Evolutionary conservation across 2,888 invertebrate genomes (phyloP).

Genomic region (Netelia inedita): DNA sequence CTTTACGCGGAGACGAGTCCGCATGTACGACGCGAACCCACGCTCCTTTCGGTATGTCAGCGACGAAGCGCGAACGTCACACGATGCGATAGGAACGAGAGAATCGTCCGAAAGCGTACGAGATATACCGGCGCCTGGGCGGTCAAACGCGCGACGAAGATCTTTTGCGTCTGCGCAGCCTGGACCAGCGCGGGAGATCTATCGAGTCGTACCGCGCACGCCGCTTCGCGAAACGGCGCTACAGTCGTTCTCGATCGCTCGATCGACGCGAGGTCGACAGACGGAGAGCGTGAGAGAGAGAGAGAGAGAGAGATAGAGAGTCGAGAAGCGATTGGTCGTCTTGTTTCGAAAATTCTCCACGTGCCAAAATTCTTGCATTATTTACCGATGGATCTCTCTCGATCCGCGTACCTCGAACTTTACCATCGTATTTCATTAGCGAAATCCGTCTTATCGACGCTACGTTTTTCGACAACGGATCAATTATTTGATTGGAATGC

Average conservation of each 20-base stretch:
- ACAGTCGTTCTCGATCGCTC: constrained; percentile 43
- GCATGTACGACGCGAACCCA: constrained; percentile 15
- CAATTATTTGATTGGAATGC: neutral
- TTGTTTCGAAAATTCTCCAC: constrained; percentile 19
- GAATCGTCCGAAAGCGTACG: constrained; percentile 14
- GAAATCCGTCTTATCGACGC: neutral
- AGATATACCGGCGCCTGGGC: constrained; percentile 31
- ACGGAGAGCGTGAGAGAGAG: constrained; percentile 24
- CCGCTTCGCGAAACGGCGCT: constrained; percentile 49
- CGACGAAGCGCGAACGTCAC: constrained; percentile 26
- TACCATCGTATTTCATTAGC: neutral
- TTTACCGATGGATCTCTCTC: neutral
- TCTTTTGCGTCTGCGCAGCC: constrained; percentile 45
- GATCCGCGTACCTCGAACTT: neutral
- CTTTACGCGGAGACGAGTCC: constrained; percentile 5
- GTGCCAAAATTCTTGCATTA: constrained; percentile 23
- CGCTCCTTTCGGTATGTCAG: constrained; percentile 18
- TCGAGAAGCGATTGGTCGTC: constrained; percentile 19
- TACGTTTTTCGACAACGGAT: neutral
- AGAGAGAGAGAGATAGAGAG: constrained; percentile 48
- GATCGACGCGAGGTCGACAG: constrained; percentile 18
- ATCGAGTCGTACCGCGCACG: constrained; percentile 26
- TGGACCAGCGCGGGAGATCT: constrained; percentile 62
- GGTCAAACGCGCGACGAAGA: neutral
- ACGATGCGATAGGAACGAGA: neutral